Evolutionary conservation across 2,888 invertebrate species (phyloP), one percentile per base, ranked within the genome.

Genomic region (Lithophane socia): DNA sequence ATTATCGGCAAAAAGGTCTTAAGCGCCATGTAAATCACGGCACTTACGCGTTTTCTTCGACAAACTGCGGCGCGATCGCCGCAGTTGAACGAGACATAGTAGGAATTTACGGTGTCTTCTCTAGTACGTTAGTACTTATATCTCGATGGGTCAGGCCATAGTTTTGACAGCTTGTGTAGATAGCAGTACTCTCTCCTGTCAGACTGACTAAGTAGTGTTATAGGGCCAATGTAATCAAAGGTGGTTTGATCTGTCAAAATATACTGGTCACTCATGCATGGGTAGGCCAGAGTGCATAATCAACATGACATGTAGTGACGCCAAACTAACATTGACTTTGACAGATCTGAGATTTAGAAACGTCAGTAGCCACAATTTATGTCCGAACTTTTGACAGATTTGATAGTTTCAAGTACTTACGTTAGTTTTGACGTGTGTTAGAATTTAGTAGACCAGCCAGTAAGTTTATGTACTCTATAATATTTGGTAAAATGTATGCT

Each of bases 311-410:
- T n/a, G n/a, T n/a, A 16, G 54, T 42, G 44, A 69, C 60, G 69
- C 1, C 68, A 42, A 73, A 70, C 16, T 77, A 44, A 68, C 69
- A 16, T 73, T 29, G 21, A 71, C 52, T 47, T 75, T 63, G 72
- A 70, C 52, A 63, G 44, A 42, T 49, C 18, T 47, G 10, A 73
- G 3, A 10, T 24, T 60, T 60, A 21, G 21, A 73, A 74, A 73
- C 24, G 37, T 24, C 49, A n/a, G n/a, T n/a, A n/a, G n/a, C 7
- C 47, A 18, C 24, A 37, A 60, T 5, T n/a, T 54, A 21, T n/a
- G n/a, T 73, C 10, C 16, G 18, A 73, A 60, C 0, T 61, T 74
- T 52, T 81, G 77, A 82, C 66, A 73, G 66, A 37, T 81, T 42
- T 66, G 44, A 61, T 44, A 24, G 65, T 66, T 54, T 18, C 24